These are phyloP conservation scores for Esox lucius DNA, from an alignment of 2,797 vertebrate genomes.

Conservation along the genomic window DNA sequence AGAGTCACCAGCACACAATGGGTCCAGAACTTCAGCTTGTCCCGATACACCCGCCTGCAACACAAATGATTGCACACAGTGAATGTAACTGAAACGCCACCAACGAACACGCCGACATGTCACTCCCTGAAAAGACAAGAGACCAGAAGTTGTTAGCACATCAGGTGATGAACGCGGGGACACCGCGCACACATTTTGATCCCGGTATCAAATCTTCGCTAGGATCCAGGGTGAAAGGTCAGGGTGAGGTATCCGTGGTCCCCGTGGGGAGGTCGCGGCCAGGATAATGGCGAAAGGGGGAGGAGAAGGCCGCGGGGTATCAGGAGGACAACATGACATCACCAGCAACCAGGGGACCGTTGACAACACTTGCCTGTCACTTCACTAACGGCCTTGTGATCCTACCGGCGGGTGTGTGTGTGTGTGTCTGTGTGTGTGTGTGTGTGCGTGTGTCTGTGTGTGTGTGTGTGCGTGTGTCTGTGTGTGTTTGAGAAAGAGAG, in stretches of 20 bases:
- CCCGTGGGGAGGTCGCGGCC: slow-evolving; percentile 20
- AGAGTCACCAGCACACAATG: slow-evolving; percentile 93
- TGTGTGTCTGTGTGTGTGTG: too few species aligned
- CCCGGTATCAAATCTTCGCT: background rate
- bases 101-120: background rate
- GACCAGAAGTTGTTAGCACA: background rate
- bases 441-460: background rate
- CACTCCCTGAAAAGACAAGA: background rate
- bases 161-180: background rate
- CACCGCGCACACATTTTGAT: background rate
- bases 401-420: background rate
- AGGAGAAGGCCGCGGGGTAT: slow-evolving; percentile 40
- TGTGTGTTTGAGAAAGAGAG: background rate
- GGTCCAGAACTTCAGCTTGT: slow-evolving; percentile 99
- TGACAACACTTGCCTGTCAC: slow-evolving; percentile 35
- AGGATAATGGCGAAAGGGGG: slow-evolving; percentile 22
- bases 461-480: background rate
- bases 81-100: background rate
- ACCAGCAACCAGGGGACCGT: slow-evolving; percentile 20
- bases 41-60: slow-evolving; percentile 90
- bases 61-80: slow-evolving; percentile 2
- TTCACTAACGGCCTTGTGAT: slow-evolving; percentile 28
- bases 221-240: background rate
- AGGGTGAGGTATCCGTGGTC: background rate
- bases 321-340: slow-evolving; percentile 62